Percentiles rank a stretch among this genome's conserved stretches.
Evolutionary conservation across 2,113 vertebrate species (phyloP).

Genomic region (Centropus unirufus): DNA sequence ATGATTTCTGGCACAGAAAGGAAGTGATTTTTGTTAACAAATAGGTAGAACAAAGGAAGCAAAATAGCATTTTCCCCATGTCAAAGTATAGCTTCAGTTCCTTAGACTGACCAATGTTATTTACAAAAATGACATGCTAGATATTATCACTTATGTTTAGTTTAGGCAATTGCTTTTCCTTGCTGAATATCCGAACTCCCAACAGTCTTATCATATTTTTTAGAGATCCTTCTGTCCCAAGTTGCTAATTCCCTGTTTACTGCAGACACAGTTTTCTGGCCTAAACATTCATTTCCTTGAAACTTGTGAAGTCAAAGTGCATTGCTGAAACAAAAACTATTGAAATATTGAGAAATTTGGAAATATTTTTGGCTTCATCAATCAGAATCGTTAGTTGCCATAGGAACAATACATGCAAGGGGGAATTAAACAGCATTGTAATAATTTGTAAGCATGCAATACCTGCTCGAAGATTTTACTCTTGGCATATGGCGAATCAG

Average conservation of each 20-base stretch:
- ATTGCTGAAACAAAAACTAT: not conserved
- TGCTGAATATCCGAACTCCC: not conserved
- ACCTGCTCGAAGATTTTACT: not conserved
- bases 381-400: not conserved
- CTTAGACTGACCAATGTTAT: not conserved
- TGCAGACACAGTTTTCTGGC: not conserved
- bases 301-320: not conserved
- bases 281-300: not conserved
- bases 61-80: fast-evolving
- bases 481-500: not conserved
- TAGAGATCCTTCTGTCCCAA: not conserved
- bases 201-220: not conserved
- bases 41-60: not conserved
- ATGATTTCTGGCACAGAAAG: not conserved
- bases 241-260: not conserved
- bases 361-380: not conserved
- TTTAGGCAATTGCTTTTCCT: not conserved
- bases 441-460: not conserved
- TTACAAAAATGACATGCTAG: fast-evolving
- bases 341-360: not conserved
- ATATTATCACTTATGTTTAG: not conserved
- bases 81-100: not conserved
- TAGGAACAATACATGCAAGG: not conserved
- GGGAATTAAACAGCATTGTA: not conserved
- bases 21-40: not conserved